A percentile compares a stretch with the other conserved stretches of the same genome.
Conservation (phyloP, 2,113 vertebrate species). For the Myrmecobius fasciatus region DNA sequence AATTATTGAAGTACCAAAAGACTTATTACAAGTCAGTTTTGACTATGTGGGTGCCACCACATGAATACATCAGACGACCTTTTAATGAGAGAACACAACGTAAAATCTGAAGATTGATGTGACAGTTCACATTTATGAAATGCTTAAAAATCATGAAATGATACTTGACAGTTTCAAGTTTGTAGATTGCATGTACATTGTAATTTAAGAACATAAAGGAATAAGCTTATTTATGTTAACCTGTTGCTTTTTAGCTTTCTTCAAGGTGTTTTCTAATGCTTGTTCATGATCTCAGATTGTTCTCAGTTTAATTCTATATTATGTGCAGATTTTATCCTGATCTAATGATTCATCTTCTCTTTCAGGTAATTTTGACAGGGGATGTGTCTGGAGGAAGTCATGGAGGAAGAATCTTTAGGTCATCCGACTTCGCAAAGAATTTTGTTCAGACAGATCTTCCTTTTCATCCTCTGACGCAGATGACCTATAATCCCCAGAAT, state of each 20-base stretch:
- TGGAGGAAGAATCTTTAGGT: constrained; percentile 89
- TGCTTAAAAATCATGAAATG: background rate
- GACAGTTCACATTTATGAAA: background rate
- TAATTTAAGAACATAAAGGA: background rate
- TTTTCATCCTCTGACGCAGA: constrained; percentile 89
- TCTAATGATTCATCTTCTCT: constrained; percentile 49
- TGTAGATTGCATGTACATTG: background rate
- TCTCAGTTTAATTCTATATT: constrained; percentile 16
- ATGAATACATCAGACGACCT: background rate
- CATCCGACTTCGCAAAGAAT: constrained; percentile 88
- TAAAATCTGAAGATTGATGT: background rate
- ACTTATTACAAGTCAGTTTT: background rate
- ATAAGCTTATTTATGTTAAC: background rate
- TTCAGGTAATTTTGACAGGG: constrained; percentile 92
- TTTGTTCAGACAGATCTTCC: constrained; percentile 88
- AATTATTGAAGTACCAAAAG: background rate
- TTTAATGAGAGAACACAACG: background rate
- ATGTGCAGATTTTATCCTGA: background rate
- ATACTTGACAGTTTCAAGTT: background rate
- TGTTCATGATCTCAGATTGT: constrained; percentile 36
- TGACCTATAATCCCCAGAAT: constrained; percentile 88
- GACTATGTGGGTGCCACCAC: background rate
- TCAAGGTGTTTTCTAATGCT: constrained; percentile 3
- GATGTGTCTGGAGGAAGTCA: constrained; percentile 87
- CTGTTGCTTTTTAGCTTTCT: background rate